Conservation (phyloP, 2,113 vertebrate genomes). For the Bothrops jararaca region DNA sequence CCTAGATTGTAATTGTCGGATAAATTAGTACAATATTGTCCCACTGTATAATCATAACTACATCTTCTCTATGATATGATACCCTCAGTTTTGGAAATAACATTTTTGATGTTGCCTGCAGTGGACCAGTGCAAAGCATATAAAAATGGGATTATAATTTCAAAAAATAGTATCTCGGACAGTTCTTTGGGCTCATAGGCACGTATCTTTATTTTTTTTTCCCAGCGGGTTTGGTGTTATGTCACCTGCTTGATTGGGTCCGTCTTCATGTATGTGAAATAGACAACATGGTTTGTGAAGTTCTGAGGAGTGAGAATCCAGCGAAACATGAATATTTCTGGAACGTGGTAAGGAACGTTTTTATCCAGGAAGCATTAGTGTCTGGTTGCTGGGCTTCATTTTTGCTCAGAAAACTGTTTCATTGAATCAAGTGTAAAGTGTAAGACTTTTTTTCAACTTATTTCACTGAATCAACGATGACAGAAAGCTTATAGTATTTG, state of each 20-base stretch:
- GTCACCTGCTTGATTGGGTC: conserved; percentile 93
- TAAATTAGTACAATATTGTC: neutral
- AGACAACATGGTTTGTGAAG: conserved; percentile 81
- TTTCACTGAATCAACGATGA: neutral
- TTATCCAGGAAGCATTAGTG: neutral
- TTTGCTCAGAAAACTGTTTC: neutral
- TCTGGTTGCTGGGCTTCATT: neutral
- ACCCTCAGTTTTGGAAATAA: neutral
- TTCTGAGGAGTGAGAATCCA: conserved; percentile 88
- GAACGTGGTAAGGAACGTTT: conserved; percentile 76
- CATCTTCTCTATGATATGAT: neutral
- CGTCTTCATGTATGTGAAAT: conserved; percentile 88
- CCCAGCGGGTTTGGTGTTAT: conserved; percentile 84
- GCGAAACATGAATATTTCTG: conserved; percentile 84
- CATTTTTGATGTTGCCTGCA: neutral
- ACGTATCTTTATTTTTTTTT: conserved; percentile 10
- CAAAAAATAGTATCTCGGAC: neutral
- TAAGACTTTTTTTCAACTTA: neutral
- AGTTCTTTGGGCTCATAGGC: neutral
- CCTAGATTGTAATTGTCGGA: neutral
- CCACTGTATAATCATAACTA: neutral
- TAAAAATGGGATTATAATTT: neutral
- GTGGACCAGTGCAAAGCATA: neutral
- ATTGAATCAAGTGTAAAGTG: neutral
- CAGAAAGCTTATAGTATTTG: neutral